Evolutionary conservation across 2,797 vertebrate species (phyloP).

Genomic region (Arctocebus calabarensis): DNA sequence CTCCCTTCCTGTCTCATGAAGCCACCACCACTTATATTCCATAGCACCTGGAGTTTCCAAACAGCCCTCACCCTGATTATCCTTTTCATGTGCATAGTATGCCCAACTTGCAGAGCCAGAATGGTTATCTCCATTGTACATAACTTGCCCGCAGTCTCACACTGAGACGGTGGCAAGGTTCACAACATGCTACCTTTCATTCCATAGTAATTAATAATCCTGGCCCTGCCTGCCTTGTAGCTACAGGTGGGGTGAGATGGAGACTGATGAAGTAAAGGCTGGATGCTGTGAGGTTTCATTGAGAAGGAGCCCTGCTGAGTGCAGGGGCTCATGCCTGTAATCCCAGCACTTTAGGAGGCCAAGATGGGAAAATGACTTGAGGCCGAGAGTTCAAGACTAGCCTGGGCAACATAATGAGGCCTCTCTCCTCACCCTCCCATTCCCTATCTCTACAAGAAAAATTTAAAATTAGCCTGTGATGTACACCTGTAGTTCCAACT

Average conservation of each 20-base stretch:
- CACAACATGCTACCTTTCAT: neutral
- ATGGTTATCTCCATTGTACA: neutral
- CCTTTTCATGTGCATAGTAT: neutral
- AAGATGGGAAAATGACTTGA: neutral
- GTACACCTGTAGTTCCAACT: neutral
- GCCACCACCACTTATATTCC: neutral
- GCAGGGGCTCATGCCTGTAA: neutral
- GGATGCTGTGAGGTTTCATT: neutral
- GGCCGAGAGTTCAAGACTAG: neutral
- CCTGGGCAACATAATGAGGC: neutral
- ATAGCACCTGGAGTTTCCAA: neutral
- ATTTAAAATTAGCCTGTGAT: neutral
- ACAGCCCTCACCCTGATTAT: neutral
- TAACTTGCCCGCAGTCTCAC: neutral
- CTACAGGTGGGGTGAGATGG: neutral
- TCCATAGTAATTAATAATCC: neutral
- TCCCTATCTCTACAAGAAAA: neutral
- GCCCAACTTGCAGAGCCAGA: neutral
- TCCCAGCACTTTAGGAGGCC: neutral
- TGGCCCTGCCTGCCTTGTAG: neutral
- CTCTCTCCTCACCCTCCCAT: too few relatives aligned
- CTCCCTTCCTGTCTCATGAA: neutral
- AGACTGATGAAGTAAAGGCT: neutral
- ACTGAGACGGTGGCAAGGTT: neutral
- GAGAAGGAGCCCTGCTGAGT: neutral